These are phyloP conservation scores for Pangasianodon gigas DNA, from an alignment of 2,113 vertebrate species.

Conservation along the genomic window DNA sequence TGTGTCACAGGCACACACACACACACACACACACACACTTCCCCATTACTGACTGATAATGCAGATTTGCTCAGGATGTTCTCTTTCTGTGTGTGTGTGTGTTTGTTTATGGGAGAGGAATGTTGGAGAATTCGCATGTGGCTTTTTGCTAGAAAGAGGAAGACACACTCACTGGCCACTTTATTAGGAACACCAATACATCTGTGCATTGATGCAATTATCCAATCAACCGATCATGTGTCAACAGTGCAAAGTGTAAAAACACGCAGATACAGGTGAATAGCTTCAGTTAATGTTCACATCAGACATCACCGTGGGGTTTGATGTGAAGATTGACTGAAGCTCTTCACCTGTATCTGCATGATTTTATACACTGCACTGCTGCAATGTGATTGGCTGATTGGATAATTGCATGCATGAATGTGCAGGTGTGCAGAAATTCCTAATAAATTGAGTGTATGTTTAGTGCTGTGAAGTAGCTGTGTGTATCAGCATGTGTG, in stretches of 20 bases:
- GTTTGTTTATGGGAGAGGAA: conserved; percentile 33
- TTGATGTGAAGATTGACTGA: background rate
- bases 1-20: conserved; percentile 52
- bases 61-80: too few relatives aligned
- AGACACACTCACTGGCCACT: background rate
- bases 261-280: background rate
- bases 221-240: background rate
- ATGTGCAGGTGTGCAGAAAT: background rate
- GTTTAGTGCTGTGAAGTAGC: background rate
- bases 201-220: background rate
- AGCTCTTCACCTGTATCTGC: background rate
- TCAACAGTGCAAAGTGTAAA: background rate
- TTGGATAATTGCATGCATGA: background rate
- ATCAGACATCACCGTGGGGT: background rate
- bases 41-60: too few relatives aligned
- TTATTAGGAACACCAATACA: background rate
- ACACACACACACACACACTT: too few relatives aligned
- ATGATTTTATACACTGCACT: background rate
- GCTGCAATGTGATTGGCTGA: background rate
- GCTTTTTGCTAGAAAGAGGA: background rate
- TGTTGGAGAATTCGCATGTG: conserved; percentile 20
- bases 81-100: background rate
- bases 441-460: background rate
- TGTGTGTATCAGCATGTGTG: background rate
- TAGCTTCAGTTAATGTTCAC: background rate